Evolutionary conservation across 2,113 vertebrate species (phyloP).

Genomic region (Chlorocebus sabaeus): DNA sequence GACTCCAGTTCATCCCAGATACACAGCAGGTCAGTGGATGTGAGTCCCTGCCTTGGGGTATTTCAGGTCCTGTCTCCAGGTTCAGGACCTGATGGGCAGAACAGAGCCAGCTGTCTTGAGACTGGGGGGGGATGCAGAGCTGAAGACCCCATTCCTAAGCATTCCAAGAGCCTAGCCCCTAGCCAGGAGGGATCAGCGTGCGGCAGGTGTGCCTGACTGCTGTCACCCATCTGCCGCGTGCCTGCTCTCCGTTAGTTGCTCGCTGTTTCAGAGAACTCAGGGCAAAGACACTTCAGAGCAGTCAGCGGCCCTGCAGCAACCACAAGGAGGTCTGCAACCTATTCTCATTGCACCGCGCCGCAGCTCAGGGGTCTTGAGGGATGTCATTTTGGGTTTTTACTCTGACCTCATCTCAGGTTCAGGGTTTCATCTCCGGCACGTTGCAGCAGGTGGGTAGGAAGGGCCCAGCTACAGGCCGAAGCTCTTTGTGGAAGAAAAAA

Average conservation of each 20-base stretch:
- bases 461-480: accelerated
- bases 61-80: not conserved
- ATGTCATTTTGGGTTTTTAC: not conserved
- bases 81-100: not conserved
- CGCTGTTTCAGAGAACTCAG: not conserved
- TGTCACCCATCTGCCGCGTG: accelerated
- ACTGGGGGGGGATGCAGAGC: not conserved
- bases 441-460: not conserved
- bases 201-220: not conserved
- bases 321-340: not conserved
- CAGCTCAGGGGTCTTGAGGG: not conserved
- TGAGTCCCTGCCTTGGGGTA: not conserved
- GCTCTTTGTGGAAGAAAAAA: not conserved
- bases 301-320: accelerated
- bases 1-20: not conserved
- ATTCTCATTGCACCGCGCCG: not conserved
- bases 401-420: not conserved
- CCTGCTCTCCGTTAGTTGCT: not conserved
- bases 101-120: not conserved
- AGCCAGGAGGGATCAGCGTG: not conserved
- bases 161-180: not conserved
- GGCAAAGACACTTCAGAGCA: not conserved
- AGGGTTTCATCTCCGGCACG: not conserved
- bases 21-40: not conserved
- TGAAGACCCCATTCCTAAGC: not conserved